Evolutionary conservation across 2,797 vertebrate genomes (phyloP).

Genomic region (Molossus molossus): DNA sequence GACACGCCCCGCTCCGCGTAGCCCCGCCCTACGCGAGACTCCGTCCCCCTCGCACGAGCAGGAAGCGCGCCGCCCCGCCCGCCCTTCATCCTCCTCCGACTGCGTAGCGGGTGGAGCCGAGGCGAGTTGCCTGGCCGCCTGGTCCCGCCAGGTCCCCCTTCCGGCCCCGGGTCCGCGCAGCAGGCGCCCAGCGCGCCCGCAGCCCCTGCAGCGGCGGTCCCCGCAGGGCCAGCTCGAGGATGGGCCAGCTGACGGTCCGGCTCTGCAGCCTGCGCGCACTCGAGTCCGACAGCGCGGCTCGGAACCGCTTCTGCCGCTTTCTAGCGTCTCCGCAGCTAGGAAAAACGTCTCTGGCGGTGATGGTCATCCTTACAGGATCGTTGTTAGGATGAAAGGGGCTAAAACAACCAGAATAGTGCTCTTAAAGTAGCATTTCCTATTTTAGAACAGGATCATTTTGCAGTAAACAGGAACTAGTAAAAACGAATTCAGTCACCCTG

Average conservation of each 20-base stretch:
- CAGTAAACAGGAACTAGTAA: not conserved
- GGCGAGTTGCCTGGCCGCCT: accelerated
- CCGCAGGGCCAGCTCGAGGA: not conserved
- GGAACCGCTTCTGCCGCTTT: not conserved
- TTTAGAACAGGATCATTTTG: not conserved
- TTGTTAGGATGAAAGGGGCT: not conserved
- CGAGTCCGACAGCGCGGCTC: not conserved
- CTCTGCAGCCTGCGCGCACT: not conserved
- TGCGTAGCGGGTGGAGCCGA: not conserved
- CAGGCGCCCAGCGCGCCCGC: too few relatives aligned
- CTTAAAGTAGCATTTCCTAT: not conserved
- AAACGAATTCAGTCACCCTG: not conserved
- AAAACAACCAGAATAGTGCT: not conserved
- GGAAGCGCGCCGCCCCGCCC: not conserved
- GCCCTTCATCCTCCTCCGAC: not conserved
- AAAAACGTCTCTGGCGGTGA: not conserved
- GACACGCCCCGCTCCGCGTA: not conserved
- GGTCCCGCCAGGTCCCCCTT: not conserved
- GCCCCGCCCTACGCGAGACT: not conserved
- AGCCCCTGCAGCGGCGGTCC: not conserved
- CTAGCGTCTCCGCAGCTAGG: not conserved
- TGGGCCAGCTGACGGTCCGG: too few relatives aligned
- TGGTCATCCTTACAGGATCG: not conserved
- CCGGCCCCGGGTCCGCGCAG: not conserved
- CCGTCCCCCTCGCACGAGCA: accelerated